Percentiles rank a stretch among this genome's conserved stretches.
These are phyloP conservation scores for Pelvicachromis taeniatus DNA, from an alignment of 2,113 vertebrate species.

Conservation along the genomic window DNA sequence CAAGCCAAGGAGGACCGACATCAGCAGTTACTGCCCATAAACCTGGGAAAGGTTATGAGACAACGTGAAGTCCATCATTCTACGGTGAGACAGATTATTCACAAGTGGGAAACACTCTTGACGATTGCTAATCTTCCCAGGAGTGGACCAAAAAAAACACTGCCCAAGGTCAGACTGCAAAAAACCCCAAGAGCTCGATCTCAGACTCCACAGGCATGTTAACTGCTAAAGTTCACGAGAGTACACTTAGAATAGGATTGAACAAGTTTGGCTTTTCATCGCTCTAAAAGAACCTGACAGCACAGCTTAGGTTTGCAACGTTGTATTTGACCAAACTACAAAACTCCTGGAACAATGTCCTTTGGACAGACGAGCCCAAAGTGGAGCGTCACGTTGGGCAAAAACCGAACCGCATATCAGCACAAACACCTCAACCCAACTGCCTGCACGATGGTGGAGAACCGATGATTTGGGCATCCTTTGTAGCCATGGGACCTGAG, in stretches of 20 bases:
- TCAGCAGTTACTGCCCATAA: neutral
- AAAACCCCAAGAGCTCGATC: neutral
- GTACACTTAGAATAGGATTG: accelerated
- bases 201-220: neutral
- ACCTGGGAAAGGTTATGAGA: neutral
- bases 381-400: neutral
- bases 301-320: neutral
- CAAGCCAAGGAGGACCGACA: neutral
- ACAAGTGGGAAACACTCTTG: neutral
- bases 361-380: neutral
- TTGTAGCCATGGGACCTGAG: accelerated
- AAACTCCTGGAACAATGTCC: neutral
- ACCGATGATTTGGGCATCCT: neutral
- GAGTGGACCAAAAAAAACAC: neutral
- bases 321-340: neutral
- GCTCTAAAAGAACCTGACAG: accelerated
- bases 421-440: neutral
- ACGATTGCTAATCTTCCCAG: neutral
- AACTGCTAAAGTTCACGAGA: neutral
- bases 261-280: neutral
- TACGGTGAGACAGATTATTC: neutral
- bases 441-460: neutral
- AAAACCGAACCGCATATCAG: neutral
- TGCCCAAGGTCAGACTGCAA: neutral
- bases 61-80: neutral